A percentile compares a stretch with the other conserved stretches of the same genome.
Conservation (phyloP, 2,113 vertebrate genomes). For the Hystrix brachyura region DNA sequence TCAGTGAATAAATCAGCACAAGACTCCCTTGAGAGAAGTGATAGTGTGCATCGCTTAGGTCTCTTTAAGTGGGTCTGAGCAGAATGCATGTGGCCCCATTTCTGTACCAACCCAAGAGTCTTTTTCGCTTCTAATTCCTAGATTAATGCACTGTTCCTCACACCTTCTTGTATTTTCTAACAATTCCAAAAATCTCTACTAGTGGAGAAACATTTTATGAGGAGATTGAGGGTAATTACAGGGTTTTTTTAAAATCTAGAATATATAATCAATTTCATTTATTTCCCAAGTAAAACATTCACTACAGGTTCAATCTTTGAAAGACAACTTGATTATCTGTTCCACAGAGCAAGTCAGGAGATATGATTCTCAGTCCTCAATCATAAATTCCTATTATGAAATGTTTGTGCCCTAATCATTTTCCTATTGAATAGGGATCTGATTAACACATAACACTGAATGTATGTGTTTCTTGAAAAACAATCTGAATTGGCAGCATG, state of each 20-base stretch:
- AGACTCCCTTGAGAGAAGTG: not conserved
- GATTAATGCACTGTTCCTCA: not conserved
- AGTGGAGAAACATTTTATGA: constrained; percentile 64
- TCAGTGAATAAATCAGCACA: not conserved
- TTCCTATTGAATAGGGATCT: constrained; percentile 70
- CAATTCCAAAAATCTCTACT: constrained; percentile 55
- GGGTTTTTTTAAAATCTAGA: not conserved
- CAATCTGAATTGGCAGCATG: constrained; percentile 43
- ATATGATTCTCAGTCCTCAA: constrained; percentile 69
- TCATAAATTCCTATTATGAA: constrained; percentile 79
- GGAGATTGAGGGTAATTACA: constrained; percentile 75
- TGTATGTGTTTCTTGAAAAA: constrained; percentile 75
- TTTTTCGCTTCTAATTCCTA: not conserved
- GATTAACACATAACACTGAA: constrained; percentile 64
- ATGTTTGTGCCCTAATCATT: constrained; percentile 77
- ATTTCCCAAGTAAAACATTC: constrained; percentile 74
- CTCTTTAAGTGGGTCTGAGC: not conserved
- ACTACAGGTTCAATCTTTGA: constrained; percentile 74
- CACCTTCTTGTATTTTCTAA: constrained; percentile 54
- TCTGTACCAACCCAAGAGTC: not conserved
- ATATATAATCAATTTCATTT: constrained; percentile 77
- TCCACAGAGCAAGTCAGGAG: constrained; percentile 73
- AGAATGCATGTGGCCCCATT: not conserved
- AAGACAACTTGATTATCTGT: constrained; percentile 77
- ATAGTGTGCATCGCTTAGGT: not conserved